Evolutionary conservation across 2,797 vertebrate genomes (phyloP).

Genomic region (Malacoraja senta): DNA sequence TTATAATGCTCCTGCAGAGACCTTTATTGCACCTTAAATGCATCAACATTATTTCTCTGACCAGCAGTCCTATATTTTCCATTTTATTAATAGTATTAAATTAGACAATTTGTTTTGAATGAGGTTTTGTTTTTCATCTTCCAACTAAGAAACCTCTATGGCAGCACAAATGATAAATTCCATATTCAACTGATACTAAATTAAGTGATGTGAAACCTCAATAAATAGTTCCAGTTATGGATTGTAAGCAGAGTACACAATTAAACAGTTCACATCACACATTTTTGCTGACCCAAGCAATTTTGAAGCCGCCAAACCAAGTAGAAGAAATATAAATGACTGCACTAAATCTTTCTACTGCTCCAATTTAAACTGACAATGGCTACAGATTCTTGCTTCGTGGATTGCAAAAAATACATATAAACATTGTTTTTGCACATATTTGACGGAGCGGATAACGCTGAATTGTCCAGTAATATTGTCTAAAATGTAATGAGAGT

Average conservation of each 20-base stretch:
- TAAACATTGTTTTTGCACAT: too few relatives aligned
- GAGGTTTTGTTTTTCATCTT: not conserved
- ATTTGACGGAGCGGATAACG: too few relatives aligned
- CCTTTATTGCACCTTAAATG: not conserved
- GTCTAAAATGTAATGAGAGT: not conserved
- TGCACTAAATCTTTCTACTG: slow-evolving; percentile 48
- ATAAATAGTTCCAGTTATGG: slow-evolving; percentile 53
- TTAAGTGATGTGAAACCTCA: slow-evolving; percentile 51
- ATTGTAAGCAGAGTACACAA: slow-evolving; percentile 52
- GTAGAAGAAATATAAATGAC: slow-evolving; percentile 47
- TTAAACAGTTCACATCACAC: slow-evolving; percentile 51
- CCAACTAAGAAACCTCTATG: not conserved
- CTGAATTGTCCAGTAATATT: not conserved
- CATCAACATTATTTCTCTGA: not conserved
- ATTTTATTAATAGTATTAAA: not conserved
- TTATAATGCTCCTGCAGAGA: too few relatives aligned
- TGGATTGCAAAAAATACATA: slow-evolving; percentile 20
- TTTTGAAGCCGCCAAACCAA: slow-evolving; percentile 44
- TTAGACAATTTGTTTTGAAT: not conserved
- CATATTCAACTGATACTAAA: slow-evolving; percentile 51
- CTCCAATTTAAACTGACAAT: slow-evolving; percentile 41
- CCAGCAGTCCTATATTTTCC: not conserved
- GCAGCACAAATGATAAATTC: slow-evolving; percentile 50
- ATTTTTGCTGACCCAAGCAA: slow-evolving; percentile 52
- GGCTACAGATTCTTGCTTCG: slow-evolving; percentile 39